phyloP scores from a whole-genome alignment of 2,797 vertebrate genomes.

The Austrolebias charrua region DNA sequence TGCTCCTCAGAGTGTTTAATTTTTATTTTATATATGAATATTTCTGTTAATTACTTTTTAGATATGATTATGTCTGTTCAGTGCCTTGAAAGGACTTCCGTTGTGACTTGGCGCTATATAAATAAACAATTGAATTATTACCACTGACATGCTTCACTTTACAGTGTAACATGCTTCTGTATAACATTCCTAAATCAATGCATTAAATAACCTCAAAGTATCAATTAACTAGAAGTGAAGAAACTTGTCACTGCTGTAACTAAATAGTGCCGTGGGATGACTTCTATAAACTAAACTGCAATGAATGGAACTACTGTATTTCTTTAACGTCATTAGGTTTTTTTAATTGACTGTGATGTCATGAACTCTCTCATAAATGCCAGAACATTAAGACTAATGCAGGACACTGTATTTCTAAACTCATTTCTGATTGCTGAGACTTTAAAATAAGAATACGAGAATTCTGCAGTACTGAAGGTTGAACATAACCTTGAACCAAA shows the following conservation, averaged over 20 bases:
- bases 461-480: neutral
- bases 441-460: neutral
- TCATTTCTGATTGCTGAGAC: neutral
- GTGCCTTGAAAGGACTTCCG: too few relatives aligned
- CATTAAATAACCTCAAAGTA: slow-evolving; percentile 11
- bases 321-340: neutral
- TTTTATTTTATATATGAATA: too few relatives aligned
- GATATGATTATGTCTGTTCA: too few relatives aligned
- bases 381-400: slow-evolving; percentile 2
- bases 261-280: too few relatives aligned
- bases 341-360: neutral
- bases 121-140: too few relatives aligned
- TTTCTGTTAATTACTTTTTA: too few relatives aligned
- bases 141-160: neutral
- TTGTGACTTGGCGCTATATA: too few relatives aligned
- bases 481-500: slow-evolving; percentile 4
- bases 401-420: neutral
- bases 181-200: slow-evolving; percentile 24
- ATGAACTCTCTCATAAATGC: slow-evolving; percentile 13
- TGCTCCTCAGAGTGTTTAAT: too few relatives aligned
- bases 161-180: neutral
- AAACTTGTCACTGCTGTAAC: neutral
- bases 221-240: neutral
- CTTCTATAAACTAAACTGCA: too few relatives aligned
- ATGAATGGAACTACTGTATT: neutral